Evolutionary conservation across 2,113 vertebrate species (phyloP).

Genomic region (Toxotes jaculatrix): DNA sequence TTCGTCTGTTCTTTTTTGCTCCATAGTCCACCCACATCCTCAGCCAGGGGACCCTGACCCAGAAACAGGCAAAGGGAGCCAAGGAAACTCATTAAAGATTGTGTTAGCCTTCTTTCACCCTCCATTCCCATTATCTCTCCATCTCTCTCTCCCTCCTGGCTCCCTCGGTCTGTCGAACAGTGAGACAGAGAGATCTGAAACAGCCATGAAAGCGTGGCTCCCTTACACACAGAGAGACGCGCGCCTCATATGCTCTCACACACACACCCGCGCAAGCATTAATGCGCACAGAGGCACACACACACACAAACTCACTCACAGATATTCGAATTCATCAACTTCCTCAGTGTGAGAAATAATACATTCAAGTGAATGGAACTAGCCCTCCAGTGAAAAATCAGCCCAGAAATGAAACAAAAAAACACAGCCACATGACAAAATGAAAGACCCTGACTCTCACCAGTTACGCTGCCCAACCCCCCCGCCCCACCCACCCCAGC

Average conservation of each 20-base stretch:
- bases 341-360: conserved; percentile 72
- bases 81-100: conserved; percentile 81
- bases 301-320: conserved; percentile 52
- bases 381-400: conserved; percentile 70
- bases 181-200: conserved; percentile 79
- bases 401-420: conserved; percentile 53
- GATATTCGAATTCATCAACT: conserved; percentile 75
- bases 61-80: conserved; percentile 77
- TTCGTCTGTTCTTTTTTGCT: conserved; percentile 57
- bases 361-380: conserved; percentile 72
- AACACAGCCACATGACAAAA: conserved; percentile 69
- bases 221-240: conserved; percentile 48
- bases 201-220: conserved; percentile 70
- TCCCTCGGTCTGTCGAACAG: conserved; percentile 65
- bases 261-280: conserved; percentile 11
- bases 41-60: conserved; percentile 80
- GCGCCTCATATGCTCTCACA: conserved; percentile 31
- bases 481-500: neutral
- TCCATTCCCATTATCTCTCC: conserved; percentile 76
- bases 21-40: conserved; percentile 73
- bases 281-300: conserved; percentile 38
- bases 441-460: conserved; percentile 59
- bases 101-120: conserved; percentile 77
- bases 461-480: conserved; percentile 41
- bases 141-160: conserved; percentile 70